phyloP scores from a whole-genome alignment of 1,140 invertebrate species.

The Drosophila teissieri region DNA sequence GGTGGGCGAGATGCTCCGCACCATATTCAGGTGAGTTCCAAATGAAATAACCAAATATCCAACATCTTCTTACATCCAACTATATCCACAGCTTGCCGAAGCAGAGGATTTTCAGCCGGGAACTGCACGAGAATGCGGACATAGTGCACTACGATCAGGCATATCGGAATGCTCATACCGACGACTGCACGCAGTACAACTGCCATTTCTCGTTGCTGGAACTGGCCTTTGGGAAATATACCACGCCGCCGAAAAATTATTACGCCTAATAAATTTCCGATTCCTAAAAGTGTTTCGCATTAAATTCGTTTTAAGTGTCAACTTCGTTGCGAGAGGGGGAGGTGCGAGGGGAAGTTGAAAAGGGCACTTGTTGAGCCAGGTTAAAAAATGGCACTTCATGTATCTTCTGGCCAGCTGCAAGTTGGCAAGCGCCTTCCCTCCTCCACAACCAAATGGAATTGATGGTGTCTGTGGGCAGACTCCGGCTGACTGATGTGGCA shows the following conservation, averaged over 20 bases:
- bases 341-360: not conserved
- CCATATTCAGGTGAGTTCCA: constrained; percentile 68
- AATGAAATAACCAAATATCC: not conserved
- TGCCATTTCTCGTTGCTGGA: constrained; percentile 91
- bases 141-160: constrained; percentile 89
- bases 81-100: constrained; percentile 86
- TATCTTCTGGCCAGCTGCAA: constrained; percentile 46
- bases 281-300: constrained; percentile 54
- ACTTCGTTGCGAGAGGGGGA: constrained; percentile 9
- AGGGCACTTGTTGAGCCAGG: constrained; percentile 57
- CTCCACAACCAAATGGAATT: constrained; percentile 9
- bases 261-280: constrained; percentile 71
- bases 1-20: constrained; percentile 76
- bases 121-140: constrained; percentile 88
- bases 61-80: not conserved
- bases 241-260: constrained; percentile 77
- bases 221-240: constrained; percentile 89
- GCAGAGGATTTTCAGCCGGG: constrained; percentile 86
- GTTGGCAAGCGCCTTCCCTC: constrained; percentile 5
- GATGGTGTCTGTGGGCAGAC: constrained; percentile 30
- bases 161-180: constrained; percentile 85
- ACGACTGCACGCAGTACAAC: constrained; percentile 87
- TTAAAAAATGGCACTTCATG: constrained; percentile 74
- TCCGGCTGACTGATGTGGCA: constrained; percentile 61
- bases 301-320: constrained; percentile 59